Evolutionary conservation across 2,113 vertebrate genomes (phyloP).

Genomic region (Oreocharis arfaki): DNA sequence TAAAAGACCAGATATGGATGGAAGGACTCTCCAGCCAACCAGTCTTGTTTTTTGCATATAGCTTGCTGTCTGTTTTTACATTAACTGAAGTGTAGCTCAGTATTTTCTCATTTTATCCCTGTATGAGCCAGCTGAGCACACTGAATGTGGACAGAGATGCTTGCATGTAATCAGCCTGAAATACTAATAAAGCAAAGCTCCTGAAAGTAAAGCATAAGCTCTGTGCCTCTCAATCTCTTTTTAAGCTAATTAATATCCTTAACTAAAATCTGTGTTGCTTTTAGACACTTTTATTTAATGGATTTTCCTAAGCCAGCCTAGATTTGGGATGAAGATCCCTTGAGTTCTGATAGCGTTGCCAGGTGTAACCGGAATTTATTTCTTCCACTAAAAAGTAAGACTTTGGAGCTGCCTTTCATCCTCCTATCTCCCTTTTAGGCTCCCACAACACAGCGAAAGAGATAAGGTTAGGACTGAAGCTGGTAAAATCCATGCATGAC

Average conservation of each 20-base stretch:
- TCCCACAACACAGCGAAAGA: conserved; percentile 8
- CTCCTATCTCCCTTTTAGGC: conserved; percentile 3
- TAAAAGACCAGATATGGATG: not conserved
- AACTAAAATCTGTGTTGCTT: conserved; percentile 3
- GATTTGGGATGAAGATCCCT: not conserved
- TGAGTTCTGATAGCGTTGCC: not conserved
- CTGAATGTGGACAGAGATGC: accelerated
- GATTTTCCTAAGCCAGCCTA: not conserved
- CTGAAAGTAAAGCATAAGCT: not conserved
- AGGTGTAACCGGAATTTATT: conserved; percentile 60
- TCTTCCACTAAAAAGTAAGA: conserved; percentile 25
- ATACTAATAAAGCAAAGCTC: not conserved
- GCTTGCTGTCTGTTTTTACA: not conserved
- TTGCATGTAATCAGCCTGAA: not conserved
- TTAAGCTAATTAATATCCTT: not conserved
- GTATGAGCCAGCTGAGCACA: not conserved
- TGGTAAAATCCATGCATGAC: conserved; percentile 51
- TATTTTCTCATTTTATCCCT: not conserved
- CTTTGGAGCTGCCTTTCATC: conserved; percentile 43
- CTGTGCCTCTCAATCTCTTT: not conserved
- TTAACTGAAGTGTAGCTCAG: not conserved
- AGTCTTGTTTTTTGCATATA: not conserved
- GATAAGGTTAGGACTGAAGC: conserved; percentile 62
- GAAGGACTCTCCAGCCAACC: not conserved
- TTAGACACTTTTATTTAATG: not conserved